Evolutionary conservation across 2,113 vertebrate genomes (phyloP).

Genomic region (Apodemus speciosus): DNA sequence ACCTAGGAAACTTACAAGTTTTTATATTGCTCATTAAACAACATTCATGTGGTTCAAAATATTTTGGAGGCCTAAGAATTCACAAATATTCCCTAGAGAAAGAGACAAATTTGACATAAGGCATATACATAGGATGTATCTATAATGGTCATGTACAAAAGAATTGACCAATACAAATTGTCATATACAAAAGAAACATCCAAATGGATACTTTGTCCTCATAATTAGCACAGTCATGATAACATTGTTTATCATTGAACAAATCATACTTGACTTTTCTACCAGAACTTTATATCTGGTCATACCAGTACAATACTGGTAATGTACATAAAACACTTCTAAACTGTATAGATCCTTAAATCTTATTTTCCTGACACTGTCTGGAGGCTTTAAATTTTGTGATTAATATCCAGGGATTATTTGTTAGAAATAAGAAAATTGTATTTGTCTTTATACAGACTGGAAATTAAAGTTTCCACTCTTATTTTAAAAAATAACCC

Average conservation of each 20-base stretch:
- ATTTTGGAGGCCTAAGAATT: not conserved
- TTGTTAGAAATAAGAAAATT: constrained; percentile 32
- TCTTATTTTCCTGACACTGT: not conserved
- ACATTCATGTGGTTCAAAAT: not conserved
- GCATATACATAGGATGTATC: not conserved
- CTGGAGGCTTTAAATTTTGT: constrained; percentile 16
- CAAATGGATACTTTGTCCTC: not conserved
- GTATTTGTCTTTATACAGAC: not conserved
- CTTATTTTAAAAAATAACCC: not conserved
- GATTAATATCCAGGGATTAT: not conserved
- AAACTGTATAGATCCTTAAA: not conserved
- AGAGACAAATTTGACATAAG: not conserved
- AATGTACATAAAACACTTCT: not conserved
- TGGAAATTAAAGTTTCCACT: not conserved
- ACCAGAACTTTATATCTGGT: not conserved
- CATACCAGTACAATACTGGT: not conserved
- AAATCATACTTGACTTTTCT: constrained; percentile 51
- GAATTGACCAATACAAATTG: not conserved
- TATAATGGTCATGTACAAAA: constrained; percentile 49
- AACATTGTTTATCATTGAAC: not conserved
- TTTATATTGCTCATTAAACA: not conserved
- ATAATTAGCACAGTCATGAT: constrained; percentile 29
- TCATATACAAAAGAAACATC: constrained; percentile 17
- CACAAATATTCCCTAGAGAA: not conserved
- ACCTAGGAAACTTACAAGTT: not conserved